Conservation (phyloP, 2,888 invertebrate genomes). For the Patella pellucida region DNA sequence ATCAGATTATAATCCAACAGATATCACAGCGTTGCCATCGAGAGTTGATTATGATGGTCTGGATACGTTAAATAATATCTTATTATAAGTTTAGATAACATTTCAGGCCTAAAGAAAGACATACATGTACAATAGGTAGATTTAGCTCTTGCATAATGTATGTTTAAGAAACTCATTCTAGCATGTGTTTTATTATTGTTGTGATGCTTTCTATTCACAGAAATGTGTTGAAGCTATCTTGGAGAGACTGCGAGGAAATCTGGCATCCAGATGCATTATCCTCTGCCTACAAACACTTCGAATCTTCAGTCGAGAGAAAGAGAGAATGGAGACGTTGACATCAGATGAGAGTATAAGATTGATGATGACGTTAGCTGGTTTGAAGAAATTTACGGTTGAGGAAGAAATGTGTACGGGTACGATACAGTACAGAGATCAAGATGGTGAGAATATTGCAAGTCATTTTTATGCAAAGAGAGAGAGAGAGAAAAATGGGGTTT, state of each 20-base stretch:
- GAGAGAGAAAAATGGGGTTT: too few species aligned
- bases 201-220: conserved; percentile 37
- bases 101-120: too few species aligned
- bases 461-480: too few species aligned
- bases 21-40: too few species aligned
- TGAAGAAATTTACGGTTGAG: conserved; percentile 54
- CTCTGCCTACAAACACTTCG: conserved; percentile 62
- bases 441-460: conserved; percentile 40
- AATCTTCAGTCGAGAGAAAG: conserved; percentile 66
- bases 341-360: conserved; percentile 55
- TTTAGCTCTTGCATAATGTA: too few species aligned
- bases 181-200: too few species aligned
- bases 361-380: conserved; percentile 62
- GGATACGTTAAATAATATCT: too few species aligned
- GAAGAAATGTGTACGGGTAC: conserved; percentile 55
- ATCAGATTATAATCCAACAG: too few species aligned
- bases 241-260: conserved; percentile 40
- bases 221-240: conserved; percentile 52
- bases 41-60: too few species aligned
- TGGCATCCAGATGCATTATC: conserved; percentile 46
- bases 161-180: too few species aligned
- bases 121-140: too few species aligned
- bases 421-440: conserved; percentile 54
- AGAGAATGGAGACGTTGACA: conserved; percentile 58
- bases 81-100: too few species aligned